phyloP scores from a whole-genome alignment of 2,113 vertebrate species.

The Struthio camelus region DNA sequence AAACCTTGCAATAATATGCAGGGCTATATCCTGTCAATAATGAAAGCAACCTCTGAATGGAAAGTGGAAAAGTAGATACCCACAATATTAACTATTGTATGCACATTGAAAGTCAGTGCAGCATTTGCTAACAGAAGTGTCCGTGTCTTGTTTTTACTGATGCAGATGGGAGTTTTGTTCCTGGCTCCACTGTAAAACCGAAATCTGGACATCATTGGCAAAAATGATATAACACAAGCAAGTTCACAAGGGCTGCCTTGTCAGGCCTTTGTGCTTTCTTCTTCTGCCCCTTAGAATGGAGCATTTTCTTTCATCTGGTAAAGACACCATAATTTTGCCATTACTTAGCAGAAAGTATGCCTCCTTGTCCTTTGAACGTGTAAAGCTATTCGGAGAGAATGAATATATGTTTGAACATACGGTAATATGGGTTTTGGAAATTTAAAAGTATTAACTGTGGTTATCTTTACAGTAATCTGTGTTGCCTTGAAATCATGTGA shows the following conservation, averaged over 20 bases:
- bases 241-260: background rate
- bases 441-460: background rate
- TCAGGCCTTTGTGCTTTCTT: background rate
- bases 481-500: background rate
- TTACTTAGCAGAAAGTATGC: background rate
- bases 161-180: background rate
- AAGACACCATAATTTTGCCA: background rate
- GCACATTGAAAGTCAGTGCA: background rate
- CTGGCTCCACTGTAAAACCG: background rate
- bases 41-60: background rate
- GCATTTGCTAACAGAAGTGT: background rate
- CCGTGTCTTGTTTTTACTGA: background rate
- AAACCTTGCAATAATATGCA: background rate
- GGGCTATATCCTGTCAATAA: conserved; percentile 1
- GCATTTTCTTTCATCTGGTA: background rate
- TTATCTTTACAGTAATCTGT: background rate
- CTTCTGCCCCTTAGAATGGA: background rate
- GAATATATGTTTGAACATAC: background rate
- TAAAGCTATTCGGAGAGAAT: background rate
- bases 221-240: background rate
- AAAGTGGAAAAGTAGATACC: background rate
- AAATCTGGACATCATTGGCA: background rate
- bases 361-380: background rate
- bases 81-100: background rate
- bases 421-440: background rate